These are phyloP conservation scores for Pangasius sanitwongsei DNA, from an alignment of 2,797 vertebrate genomes.

Conservation along the genomic window DNA sequence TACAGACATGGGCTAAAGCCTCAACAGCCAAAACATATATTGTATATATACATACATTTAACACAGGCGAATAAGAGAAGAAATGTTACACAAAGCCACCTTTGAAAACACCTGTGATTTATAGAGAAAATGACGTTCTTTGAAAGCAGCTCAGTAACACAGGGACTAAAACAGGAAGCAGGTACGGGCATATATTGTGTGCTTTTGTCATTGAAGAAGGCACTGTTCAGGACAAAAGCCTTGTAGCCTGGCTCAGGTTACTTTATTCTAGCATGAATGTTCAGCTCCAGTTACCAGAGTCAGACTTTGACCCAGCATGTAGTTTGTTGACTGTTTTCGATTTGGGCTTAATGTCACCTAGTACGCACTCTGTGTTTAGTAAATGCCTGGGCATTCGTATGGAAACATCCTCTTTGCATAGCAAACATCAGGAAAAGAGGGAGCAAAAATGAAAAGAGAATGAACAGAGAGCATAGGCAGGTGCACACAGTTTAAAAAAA, in stretches of 20 bases:
- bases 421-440: constrained; percentile 26
- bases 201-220: constrained; percentile 37
- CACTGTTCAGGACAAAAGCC: constrained; percentile 49
- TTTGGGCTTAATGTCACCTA: constrained; percentile 41
- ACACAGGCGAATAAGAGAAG: neutral
- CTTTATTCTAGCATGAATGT: constrained; percentile 38
- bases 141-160: constrained; percentile 20
- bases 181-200: constrained; percentile 23
- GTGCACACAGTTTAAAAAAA: constrained; percentile 13
- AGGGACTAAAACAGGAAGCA: constrained; percentile 18
- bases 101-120: constrained; percentile 23
- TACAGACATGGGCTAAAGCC: neutral
- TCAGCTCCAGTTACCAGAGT: constrained; percentile 48
- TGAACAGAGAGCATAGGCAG: constrained; percentile 1
- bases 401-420: constrained; percentile 40
- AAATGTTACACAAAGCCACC: neutral
- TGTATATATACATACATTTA: neutral
- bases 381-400: constrained; percentile 70
- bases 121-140: constrained; percentile 20
- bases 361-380: constrained; percentile 47
- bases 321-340: constrained; percentile 61
- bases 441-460: neutral
- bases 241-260: constrained; percentile 45
- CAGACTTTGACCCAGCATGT: constrained; percentile 63
- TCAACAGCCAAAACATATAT: neutral